Conservation (phyloP, 2,797 vertebrate species). For the Hemitrygon akajei region DNA sequence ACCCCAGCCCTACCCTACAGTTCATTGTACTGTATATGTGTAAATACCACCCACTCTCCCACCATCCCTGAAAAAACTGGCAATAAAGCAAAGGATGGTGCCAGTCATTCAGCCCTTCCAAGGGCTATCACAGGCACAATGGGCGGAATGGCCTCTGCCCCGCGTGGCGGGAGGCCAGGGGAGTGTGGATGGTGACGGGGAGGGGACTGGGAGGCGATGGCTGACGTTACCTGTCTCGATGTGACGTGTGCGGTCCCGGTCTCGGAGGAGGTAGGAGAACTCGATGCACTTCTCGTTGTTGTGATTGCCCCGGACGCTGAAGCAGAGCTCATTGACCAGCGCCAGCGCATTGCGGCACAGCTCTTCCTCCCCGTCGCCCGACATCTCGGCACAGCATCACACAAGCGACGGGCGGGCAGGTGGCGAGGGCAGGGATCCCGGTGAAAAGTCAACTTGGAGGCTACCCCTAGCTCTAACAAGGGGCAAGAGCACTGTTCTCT, state of each 20-base stretch:
- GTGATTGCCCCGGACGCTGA: constrained; percentile 64
- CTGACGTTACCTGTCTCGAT: constrained; percentile 65
- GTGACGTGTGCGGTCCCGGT: constrained; percentile 58
- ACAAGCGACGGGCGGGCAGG: constrained; percentile 20
- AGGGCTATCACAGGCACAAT: background rate
- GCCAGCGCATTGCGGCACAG: constrained; percentile 77
- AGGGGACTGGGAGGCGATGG: too few species aligned
- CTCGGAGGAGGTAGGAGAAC: constrained; percentile 70
- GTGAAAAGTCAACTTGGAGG: background rate
- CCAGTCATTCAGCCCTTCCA: background rate
- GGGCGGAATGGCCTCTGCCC: background rate
- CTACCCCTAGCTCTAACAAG: too few species aligned
- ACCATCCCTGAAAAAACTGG: background rate
- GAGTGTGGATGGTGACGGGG: too few species aligned
- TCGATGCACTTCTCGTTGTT: constrained; percentile 77
- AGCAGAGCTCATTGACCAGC: constrained; percentile 79
- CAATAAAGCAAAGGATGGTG: background rate
- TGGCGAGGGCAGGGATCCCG: too few species aligned
- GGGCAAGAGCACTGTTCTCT: background rate
- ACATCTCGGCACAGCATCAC: constrained; percentile 60
- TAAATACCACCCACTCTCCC: too few species aligned
- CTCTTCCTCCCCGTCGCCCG: constrained; percentile 87
- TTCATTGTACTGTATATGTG: too few species aligned
- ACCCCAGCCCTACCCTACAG: too few species aligned
- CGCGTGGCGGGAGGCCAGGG: background rate